Base-by-base conservation (phyloP, 2,797 vertebrate species). In the Falco biarmicus region DNA sequence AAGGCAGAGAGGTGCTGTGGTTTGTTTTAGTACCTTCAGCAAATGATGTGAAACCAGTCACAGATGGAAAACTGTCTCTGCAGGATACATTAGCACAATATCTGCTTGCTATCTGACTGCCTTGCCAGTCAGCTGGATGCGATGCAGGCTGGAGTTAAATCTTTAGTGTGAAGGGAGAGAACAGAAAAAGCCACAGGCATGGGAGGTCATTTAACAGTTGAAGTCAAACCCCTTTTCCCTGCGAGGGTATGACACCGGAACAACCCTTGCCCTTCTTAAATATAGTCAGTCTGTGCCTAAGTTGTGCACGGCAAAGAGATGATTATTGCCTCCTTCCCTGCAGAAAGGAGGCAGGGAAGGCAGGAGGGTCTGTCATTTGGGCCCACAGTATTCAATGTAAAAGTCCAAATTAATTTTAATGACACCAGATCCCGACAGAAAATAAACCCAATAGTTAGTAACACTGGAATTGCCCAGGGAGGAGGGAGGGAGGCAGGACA, bases 361-460 rank as follows among this genome's bases (percentile, higher is more conserved):
- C 11, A 43, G 32, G 15, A 48, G 6, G 4, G 11, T 2, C 3
- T 22, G 2, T 19, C 0, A 0, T 34, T 26, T 34, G 31, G 45
- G 13, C 16, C 13, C 34, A 45, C 6, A 48, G 6, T 26, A 43
- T 16, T n/a, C 41, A 79, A 22, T 48, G 34, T 53, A 61, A 88
- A 88, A 73, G 21, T 54, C 18, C 39, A n/a, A 61, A 64, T 68
- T 47, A 4, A 34, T 60, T 74, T 8, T 16, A 81, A 54, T 34
- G 11, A 39, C 1, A 0, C 10, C 29, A 56, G 63, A 57, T 34
- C 32, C 19, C 63, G 29, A 25, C 2, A 45, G 29, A 65, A 84
- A 91, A 71, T 37, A 56, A 34, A 78, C 12, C 12, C 25, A 45
- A 3, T 11, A 59, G 11, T 39, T 76, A 15, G 13, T 57, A 74